These are phyloP conservation scores for Leucoraja ocellata DNA, from an alignment of 2,797 vertebrate genomes.

Conservation along the genomic window DNA sequence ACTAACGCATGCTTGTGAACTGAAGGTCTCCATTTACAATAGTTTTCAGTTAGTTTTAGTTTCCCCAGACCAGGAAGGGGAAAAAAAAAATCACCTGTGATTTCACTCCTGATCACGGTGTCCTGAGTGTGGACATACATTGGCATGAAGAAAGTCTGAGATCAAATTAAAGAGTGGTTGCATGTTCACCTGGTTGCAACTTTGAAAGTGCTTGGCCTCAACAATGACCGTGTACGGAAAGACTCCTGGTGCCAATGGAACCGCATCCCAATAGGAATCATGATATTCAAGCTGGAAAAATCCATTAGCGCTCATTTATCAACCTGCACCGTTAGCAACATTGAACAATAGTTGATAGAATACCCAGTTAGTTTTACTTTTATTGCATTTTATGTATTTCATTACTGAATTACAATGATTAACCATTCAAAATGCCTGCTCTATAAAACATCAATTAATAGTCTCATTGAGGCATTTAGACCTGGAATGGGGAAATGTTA, in stretches of 20 bases:
- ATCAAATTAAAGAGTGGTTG: background rate
- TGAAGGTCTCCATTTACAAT: background rate
- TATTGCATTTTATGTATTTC: background rate
- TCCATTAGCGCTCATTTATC: background rate
- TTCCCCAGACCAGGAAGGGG: background rate
- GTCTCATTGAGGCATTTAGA: background rate
- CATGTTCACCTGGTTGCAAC: background rate
- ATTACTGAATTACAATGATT: background rate
- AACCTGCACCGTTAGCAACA: background rate
- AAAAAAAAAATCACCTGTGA: background rate
- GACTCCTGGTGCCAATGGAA: background rate
- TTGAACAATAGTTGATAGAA: background rate
- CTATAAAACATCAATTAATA: background rate
- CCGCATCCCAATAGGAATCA: background rate
- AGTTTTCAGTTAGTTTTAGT: background rate
- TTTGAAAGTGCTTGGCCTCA: too few species aligned
- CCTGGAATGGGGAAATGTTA: background rate
- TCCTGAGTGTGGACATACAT: background rate
- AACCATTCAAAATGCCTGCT: background rate
- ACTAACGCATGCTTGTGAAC: background rate
- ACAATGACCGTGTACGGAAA: background rate
- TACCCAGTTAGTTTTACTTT: background rate
- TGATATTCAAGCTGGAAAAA: background rate
- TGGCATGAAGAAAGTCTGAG: background rate
- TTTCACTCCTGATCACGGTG: background rate